Percentiles rank a stretch among this genome's conserved stretches.
phyloP scores from a whole-genome alignment of 2,888 invertebrate genomes.

The Odontothrips loti region DNA sequence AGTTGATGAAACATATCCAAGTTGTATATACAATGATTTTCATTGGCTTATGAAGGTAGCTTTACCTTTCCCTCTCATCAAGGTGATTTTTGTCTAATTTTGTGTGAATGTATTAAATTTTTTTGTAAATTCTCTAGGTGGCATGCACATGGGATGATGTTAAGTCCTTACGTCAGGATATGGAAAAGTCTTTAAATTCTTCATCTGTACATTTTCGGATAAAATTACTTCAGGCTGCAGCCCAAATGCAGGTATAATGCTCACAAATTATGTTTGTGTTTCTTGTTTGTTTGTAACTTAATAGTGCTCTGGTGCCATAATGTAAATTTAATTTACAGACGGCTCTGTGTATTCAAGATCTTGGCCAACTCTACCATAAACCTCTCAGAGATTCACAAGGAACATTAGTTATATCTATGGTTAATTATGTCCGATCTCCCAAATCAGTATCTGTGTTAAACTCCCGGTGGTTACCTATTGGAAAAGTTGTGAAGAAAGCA shows the following conservation, averaged over 20 bases:
- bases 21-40: slow-evolving; percentile 86
- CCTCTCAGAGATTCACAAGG: slow-evolving; percentile 85
- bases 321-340: slow-evolving; percentile 53
- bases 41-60: slow-evolving; percentile 95
- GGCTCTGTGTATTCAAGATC: slow-evolving; percentile 83
- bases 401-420: slow-evolving; percentile 83
- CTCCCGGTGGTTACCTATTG: slow-evolving; percentile 86
- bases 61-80: not conserved
- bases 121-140: slow-evolving; percentile 53
- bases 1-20: slow-evolving; percentile 92
- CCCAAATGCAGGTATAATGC: slow-evolving; percentile 69
- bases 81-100: slow-evolving; percentile 4
- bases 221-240: slow-evolving; percentile 86
- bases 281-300: not conserved
- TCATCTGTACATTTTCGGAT: slow-evolving; percentile 83
- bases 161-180: slow-evolving; percentile 82
- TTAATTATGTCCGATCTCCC: slow-evolving; percentile 72
- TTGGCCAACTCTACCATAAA: slow-evolving; percentile 91
- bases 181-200: slow-evolving; percentile 89
- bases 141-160: slow-evolving; percentile 97
- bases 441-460: slow-evolving; percentile 86
- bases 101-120: slow-evolving; percentile 27
- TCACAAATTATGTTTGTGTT: slow-evolving; percentile 7
- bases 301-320: not conserved
- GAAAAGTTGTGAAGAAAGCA: slow-evolving; percentile 75